Evolutionary conservation across 2,888 invertebrate species (phyloP).

Genomic region (Cacoxenus indagator): DNA sequence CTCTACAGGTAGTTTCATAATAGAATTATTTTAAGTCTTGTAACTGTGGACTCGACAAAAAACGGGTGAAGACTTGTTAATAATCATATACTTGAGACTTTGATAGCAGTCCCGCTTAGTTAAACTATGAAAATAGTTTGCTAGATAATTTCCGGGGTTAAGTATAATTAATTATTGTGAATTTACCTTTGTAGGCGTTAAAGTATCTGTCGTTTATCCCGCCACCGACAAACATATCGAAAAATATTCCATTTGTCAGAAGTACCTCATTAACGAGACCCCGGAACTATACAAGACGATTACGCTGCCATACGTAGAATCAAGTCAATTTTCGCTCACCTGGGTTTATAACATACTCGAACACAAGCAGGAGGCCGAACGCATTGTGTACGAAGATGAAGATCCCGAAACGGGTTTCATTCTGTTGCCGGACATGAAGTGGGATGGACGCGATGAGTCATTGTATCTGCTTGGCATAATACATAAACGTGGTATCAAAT

Average conservation of each 20-base stretch:
- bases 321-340: constrained; percentile 84
- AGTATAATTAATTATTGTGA: too few relatives aligned
- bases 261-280: constrained; percentile 87
- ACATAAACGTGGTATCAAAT: constrained; percentile 81
- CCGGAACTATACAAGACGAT: constrained; percentile 83
- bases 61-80: too few relatives aligned
- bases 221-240: constrained; percentile 92
- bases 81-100: too few relatives aligned
- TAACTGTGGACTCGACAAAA: too few relatives aligned
- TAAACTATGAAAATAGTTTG: too few relatives aligned
- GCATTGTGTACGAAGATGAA: constrained; percentile 86
- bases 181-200: constrained; percentile 82
- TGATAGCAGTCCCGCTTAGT: too few relatives aligned
- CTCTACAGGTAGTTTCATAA: too few relatives aligned
- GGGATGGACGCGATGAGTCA: constrained; percentile 87
- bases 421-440: constrained; percentile 94
- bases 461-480: constrained; percentile 89
- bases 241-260: constrained; percentile 84
- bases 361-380: constrained; percentile 89
- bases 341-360: constrained; percentile 98
- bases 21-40: too few relatives aligned
- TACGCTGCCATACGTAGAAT: constrained; percentile 82
- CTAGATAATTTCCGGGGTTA: too few relatives aligned
- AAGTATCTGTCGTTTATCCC: constrained; percentile 91
- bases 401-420: constrained; percentile 85